Base-by-base conservation (phyloP, 2,888 invertebrate species). In the Micoletzkya japonica region DNA sequence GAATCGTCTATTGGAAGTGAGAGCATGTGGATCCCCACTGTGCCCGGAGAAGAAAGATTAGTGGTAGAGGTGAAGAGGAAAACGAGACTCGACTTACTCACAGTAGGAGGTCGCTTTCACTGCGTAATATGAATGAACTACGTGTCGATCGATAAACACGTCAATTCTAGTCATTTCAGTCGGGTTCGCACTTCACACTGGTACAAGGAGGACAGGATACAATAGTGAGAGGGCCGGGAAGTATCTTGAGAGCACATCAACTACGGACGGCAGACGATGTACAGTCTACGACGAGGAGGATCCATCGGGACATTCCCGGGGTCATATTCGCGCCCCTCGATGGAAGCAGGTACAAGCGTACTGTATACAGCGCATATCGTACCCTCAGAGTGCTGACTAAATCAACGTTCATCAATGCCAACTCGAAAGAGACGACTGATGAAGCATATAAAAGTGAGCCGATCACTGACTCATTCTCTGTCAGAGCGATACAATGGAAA, bases 301-400 rank as follows among this genome's bases (percentile, higher is more conserved):
- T n/a, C n/a, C 52, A 66, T 36, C 54, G 64, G 14, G 64, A 66
- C 20, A 36, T 66, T 36, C 64, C 64, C 54, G 54, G 71, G 39
- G 70, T 74, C 36, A 72, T 74, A 20, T 49, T 74, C n/a, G 74
- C 74, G 7, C 74, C 74, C 14, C 61, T 74, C 24, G 73, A 74
- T 30, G 74, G 74, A 0, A 56, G 70, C 24, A 71, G 72, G 74
- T 73, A 28, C n/a, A 58, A 10, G 3, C 34, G n/a, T 17, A 37
- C 37, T 60, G 17, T 58, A 28, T 58, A 28, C 7, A 30, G 32
- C 6, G 10, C 4, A 14, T 32, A 36, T 17, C 20, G 26, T 39
- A 30, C 28, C 39, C 58, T 39, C 58, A 68, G 68, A 58, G 58
- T 68, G 1, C 49, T 68, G 2, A 68, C 68, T 2, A 68, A 68